Evolutionary conservation across 2,888 invertebrate genomes (phyloP).

Genomic region (Salpingus planirostris): DNA sequence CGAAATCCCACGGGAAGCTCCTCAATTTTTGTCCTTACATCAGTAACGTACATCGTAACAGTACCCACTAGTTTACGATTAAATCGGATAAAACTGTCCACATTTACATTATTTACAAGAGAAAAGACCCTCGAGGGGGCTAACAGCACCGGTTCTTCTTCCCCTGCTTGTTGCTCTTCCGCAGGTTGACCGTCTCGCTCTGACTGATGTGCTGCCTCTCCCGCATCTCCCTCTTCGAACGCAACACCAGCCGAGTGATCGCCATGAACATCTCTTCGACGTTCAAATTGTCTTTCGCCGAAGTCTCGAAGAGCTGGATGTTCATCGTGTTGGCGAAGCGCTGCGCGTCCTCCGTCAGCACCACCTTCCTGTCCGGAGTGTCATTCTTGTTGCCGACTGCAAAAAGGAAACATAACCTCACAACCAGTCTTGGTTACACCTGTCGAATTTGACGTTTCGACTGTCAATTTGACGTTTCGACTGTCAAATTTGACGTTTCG

Average conservation of each 20-base stretch:
- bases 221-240: slow-evolving; percentile 73
- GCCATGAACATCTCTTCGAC: slow-evolving; percentile 92
- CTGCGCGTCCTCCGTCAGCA: slow-evolving; percentile 93
- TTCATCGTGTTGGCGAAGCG: slow-evolving; percentile 96
- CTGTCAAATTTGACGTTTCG: too few relatives aligned
- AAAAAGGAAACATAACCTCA: slow-evolving; percentile 30
- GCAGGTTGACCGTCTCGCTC: slow-evolving; percentile 64
- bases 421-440: too few relatives aligned
- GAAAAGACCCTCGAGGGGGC: slow-evolving; percentile 3
- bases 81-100: background rate
- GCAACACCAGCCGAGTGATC: slow-evolving; percentile 71
- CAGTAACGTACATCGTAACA: too few relatives aligned
- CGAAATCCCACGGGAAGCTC: too few relatives aligned
- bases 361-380: slow-evolving; percentile 89
- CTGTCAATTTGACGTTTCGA: too few relatives aligned
- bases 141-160: slow-evolving; percentile 55
- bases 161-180: slow-evolving; percentile 54
- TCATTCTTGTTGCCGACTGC: slow-evolving; percentile 96
- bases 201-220: slow-evolving; percentile 63
- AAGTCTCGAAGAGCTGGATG: slow-evolving; percentile 95
- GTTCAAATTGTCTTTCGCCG: slow-evolving; percentile 98
- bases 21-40: too few relatives aligned
- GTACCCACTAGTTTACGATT: background rate
- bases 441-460: too few relatives aligned
- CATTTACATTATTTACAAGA: background rate